These are phyloP conservation scores for Agrotis segetum DNA, from an alignment of 2,888 invertebrate species.

Conservation along the genomic window DNA sequence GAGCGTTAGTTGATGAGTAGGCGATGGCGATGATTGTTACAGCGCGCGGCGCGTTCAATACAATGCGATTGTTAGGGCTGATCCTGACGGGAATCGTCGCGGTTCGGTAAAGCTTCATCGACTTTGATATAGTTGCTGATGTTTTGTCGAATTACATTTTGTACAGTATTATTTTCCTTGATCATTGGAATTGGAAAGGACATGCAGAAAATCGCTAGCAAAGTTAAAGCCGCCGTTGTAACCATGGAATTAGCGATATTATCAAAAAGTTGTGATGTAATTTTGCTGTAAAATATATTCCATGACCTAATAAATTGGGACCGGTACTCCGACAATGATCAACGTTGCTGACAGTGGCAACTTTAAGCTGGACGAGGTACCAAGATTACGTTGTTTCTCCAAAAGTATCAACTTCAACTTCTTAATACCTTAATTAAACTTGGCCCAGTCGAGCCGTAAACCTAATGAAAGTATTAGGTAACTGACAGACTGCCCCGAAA, in stretches of 20 bases:
- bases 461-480: background rate
- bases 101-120: slow-evolving; percentile 11
- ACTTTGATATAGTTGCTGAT: background rate
- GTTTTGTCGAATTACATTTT: background rate
- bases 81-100: slow-evolving; percentile 5
- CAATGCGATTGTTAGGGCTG: slow-evolving; percentile 35
- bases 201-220: too few species aligned
- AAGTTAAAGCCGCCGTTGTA: too few species aligned
- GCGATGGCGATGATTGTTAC: slow-evolving; percentile 35
- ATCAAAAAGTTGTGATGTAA: too few species aligned
- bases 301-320: background rate
- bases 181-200: background rate
- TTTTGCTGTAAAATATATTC: too few species aligned
- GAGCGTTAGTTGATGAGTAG: slow-evolving; percentile 45
- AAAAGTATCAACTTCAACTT: background rate
- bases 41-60: slow-evolving; percentile 10
- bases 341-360: background rate
- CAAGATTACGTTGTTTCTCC: background rate
- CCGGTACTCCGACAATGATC: background rate
- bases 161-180: background rate
- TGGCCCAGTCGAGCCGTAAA: slow-evolving; percentile 9
- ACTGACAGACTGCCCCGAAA: background rate
- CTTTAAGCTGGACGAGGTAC: background rate
- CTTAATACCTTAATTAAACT: slow-evolving; percentile 15
- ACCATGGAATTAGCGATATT: too few species aligned